Evolutionary conservation across 2,113 vertebrate genomes (phyloP), one percentile per base, ranked within the genome.

Genomic region (Nycticryphes semicollaris): DNA sequence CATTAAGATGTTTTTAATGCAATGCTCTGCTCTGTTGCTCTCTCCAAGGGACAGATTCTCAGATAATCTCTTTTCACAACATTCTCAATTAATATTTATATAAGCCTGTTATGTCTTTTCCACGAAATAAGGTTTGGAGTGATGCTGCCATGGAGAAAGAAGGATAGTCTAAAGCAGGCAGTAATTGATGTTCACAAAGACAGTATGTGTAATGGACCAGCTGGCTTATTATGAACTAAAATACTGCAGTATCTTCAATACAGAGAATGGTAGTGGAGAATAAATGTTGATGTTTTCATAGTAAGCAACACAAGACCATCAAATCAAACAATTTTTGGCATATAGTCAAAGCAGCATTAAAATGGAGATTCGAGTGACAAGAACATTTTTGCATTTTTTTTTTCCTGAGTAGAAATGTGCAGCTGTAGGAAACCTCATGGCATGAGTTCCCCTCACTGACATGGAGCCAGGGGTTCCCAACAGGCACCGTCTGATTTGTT

Each of bases 291-390:
- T 87, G 94, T 97, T 96, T 97, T 96, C 28, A 9, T 89, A 88
- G 95, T 96, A 88, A 96, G 92, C 89, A 93, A 84, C 76, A 84
- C 73, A 92, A 96, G 89, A 76, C 94, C 92, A 96, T 97, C 95
- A 95, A 90, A 96, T 96, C 95, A 96, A 94, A 94, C 84, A 82
- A 64, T 95, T 96, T 87, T 82, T 96, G 95, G 96, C 93, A 93
- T 78, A 89, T 70, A 96, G 69, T 97, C 96, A 98, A 96, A 98
- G 94, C 84, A 95, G 37, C 8, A 10, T 90, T 81, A 72, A 85
- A 93, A 85, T 84, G 70, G 75, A 95, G 96, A 97, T 74, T 91
- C 6, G 4, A 88, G 84, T 2, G 27, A 45, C 91, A 94, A 96
- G 93, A 96, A 96, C 72, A 93, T 88, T 94, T 97, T 97, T 82